Conservation (phyloP, 2,797 vertebrate species). For the Sciurus carolinensis region DNA sequence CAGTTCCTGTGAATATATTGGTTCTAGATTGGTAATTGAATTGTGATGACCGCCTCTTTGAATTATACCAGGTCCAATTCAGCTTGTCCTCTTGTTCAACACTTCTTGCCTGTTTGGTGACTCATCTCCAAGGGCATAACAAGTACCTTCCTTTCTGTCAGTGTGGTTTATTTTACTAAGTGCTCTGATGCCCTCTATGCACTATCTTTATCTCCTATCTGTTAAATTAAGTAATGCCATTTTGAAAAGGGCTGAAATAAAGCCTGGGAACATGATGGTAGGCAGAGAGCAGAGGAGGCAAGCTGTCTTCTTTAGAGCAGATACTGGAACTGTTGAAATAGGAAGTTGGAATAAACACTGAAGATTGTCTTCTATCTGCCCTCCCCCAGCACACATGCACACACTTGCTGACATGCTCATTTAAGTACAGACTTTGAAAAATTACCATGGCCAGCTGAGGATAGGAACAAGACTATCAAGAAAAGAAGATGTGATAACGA, state of each 20-base stretch:
- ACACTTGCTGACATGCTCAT: neutral
- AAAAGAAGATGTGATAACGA: neutral
- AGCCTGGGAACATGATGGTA: neutral
- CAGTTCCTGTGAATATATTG: neutral
- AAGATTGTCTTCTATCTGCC: neutral
- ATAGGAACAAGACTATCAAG: neutral
- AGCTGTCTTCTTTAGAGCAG: neutral
- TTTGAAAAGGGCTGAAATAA: neutral
- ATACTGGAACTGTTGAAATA: neutral
- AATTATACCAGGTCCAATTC: neutral
- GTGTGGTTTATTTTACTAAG: neutral
- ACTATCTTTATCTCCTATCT: neutral
- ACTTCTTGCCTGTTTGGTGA: neutral
- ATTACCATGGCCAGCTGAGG: neutral
- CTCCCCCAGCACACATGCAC: neutral
- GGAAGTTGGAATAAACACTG: neutral
- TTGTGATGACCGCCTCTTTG: neutral
- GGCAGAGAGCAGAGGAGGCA: neutral
- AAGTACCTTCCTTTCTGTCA: neutral
- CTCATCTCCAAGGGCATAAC: neutral
- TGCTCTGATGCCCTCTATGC: neutral
- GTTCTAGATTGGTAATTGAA: neutral
- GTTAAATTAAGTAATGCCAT: neutral
- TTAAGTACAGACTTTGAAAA: slow-evolving; percentile 7
- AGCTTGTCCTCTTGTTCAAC: neutral